phyloP scores from a whole-genome alignment of 2,888 invertebrate genomes.

The Campaea margaritaria region DNA sequence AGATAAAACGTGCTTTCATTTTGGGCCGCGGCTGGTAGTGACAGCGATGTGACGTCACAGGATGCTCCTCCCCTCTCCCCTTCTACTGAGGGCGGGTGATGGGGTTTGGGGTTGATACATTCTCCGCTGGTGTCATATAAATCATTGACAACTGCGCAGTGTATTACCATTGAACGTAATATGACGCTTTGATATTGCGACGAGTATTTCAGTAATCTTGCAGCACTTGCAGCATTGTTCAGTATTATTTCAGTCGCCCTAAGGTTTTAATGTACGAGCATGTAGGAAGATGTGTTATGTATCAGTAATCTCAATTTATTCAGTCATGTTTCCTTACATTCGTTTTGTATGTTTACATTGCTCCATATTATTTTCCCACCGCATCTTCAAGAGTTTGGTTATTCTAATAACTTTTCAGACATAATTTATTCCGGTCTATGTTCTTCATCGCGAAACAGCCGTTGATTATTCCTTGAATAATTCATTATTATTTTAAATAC shows the following conservation, averaged over 20 bases:
- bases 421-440: conserved; percentile 46
- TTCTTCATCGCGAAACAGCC: conserved; percentile 48
- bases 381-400: not conserved
- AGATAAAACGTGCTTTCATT: conserved; percentile 70
- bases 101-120: conserved; percentile 41
- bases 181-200: conserved; percentile 35
- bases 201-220: conserved; percentile 32
- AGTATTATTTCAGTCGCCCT: no score
- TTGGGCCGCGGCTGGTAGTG: conserved; percentile 60
- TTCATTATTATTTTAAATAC: conserved; percentile 57
- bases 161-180: conserved; percentile 27
- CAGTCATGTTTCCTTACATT: not conserved
- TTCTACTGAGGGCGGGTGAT: conserved; percentile 22
- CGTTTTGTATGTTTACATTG: no score
- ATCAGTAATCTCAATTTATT: not conserved
- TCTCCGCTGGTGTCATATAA: conserved; percentile 52
- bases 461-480: conserved; percentile 60
- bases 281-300: not conserved
- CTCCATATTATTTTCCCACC: no score
- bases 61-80: conserved; percentile 35
- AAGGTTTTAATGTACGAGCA: no score
- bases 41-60: conserved; percentile 64
- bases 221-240: not conserved
- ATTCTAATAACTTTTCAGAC: conserved; percentile 21
- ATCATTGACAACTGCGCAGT: conserved; percentile 52